Conservation (phyloP, 2,797 vertebrate species). For the Eulemur mongoz region DNA sequence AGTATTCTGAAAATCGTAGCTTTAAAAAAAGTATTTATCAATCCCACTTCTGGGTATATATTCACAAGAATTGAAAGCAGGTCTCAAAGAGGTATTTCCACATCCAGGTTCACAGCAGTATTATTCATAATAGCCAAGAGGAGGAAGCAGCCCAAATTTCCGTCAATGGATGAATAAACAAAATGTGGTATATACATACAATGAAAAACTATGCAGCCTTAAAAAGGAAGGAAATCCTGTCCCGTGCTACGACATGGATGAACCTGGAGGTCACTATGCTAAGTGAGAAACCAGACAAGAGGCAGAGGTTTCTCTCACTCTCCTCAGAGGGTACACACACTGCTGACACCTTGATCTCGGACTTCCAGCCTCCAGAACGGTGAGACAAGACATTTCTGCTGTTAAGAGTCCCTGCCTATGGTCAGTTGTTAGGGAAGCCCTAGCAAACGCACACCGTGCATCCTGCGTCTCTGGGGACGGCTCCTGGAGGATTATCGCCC, state of each 20-base stretch:
- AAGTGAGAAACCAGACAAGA: neutral
- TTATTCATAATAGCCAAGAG: neutral
- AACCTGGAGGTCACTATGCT: neutral
- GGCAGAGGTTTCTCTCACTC: neutral
- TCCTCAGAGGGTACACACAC: neutral
- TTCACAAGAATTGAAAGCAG: neutral
- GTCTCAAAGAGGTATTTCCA: neutral
- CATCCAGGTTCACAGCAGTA: neutral
- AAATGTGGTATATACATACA: neutral
- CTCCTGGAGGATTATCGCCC: neutral
- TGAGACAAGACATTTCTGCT: neutral
- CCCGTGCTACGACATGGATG: neutral
- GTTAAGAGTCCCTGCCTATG: neutral
- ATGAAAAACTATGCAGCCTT: neutral
- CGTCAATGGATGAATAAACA: neutral
- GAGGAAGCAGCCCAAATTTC: neutral
- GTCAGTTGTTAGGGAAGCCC: neutral
- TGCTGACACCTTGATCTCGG: too few species aligned
- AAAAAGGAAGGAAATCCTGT: neutral
- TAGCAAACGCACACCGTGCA: neutral
- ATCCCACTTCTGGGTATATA: neutral
- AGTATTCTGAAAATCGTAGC: neutral
- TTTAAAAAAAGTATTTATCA: neutral
- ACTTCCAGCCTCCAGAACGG: neutral
- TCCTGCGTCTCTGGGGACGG: neutral